These are phyloP conservation scores for Xiphorhynchus elegans DNA, from an alignment of 2,113 vertebrate genomes.

Conservation along the genomic window DNA sequence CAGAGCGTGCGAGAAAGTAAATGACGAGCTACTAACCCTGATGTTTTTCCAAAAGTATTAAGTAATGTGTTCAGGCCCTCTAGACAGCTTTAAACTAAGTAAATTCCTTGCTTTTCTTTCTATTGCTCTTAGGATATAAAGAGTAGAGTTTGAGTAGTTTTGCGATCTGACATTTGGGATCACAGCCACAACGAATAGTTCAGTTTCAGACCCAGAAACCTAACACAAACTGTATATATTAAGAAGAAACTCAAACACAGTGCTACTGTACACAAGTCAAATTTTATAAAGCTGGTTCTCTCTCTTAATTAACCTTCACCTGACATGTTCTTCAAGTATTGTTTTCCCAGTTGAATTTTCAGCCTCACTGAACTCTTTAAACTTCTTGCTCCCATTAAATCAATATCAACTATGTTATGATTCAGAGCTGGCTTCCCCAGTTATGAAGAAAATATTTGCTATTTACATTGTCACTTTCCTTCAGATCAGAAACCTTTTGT, in stretches of 20 bases:
- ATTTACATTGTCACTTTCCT: background rate
- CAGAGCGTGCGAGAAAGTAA: background rate
- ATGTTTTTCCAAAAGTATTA: background rate
- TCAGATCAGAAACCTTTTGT: background rate
- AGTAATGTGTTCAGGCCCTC: background rate
- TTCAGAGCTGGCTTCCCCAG: background rate
- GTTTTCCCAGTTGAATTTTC: conserved; percentile 21
- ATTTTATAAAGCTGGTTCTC: background rate
- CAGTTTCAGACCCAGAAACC: background rate
- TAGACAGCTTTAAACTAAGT: background rate
- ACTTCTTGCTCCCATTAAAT: conserved; percentile 10
- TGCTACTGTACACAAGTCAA: background rate
- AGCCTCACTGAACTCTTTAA: conserved; percentile 17
- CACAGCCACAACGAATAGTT: background rate
- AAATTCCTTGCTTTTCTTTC: background rate
- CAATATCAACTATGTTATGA: background rate
- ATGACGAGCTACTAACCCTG: background rate
- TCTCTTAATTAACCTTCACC: conserved; percentile 29
- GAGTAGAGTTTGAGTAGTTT: background rate
- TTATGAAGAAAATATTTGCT: background rate
- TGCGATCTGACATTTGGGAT: background rate
- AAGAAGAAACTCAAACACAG: conserved; percentile 2
- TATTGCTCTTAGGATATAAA: background rate
- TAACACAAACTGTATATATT: background rate
- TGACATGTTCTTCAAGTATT: background rate